Evolutionary conservation across 2,797 vertebrate genomes (phyloP).

Genomic region (Graptemys geographica): DNA sequence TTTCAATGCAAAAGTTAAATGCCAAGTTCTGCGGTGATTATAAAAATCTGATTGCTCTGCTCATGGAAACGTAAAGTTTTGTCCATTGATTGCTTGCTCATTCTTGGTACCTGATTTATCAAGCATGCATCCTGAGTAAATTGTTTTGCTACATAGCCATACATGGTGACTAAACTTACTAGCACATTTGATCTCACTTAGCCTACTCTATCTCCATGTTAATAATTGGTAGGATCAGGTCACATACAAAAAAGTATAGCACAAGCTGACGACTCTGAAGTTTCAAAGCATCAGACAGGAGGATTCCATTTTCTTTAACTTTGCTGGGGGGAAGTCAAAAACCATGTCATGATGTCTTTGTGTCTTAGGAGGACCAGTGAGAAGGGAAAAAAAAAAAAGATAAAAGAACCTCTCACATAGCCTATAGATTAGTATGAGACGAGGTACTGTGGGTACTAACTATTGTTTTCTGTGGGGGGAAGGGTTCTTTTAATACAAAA

Average conservation of each 20-base stretch:
- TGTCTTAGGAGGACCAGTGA: background rate
- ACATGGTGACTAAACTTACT: constrained; percentile 4
- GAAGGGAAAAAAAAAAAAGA: background rate
- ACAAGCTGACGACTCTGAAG: background rate
- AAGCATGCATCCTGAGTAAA: background rate
- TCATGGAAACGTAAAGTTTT: constrained; percentile 18
- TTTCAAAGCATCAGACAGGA: background rate
- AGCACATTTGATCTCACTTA: background rate
- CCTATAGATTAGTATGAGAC: background rate
- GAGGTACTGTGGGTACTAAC: background rate
- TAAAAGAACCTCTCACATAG: background rate
- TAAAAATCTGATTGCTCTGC: background rate
- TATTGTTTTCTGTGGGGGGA: background rate
- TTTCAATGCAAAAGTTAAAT: constrained; percentile 41
- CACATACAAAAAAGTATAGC: background rate
- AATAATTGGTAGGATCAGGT: constrained; percentile 40
- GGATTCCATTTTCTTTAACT: background rate
- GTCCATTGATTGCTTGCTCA: background rate
- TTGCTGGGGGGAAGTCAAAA: constrained; percentile 13
- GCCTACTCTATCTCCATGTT: background rate
- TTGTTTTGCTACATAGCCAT: background rate
- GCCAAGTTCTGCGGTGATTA: background rate
- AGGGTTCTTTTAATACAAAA: background rate
- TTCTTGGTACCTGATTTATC: constrained; percentile 13
- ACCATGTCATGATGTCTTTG: background rate